phyloP scores from a whole-genome alignment of 2,888 invertebrate genomes.

The Pollenia amentaria region DNA sequence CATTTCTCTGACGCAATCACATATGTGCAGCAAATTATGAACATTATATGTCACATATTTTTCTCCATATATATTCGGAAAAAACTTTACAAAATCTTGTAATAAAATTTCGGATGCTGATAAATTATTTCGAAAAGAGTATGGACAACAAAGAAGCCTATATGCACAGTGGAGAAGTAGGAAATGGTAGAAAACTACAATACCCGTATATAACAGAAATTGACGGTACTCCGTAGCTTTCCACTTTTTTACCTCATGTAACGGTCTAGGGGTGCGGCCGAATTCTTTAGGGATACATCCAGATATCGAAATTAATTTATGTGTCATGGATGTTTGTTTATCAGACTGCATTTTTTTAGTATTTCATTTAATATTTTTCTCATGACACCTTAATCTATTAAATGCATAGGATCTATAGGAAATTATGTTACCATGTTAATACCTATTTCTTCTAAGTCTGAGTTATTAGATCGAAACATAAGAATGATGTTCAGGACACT shows the following conservation, averaged over 20 bases:
- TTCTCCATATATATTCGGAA: neutral
- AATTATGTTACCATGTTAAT: no score
- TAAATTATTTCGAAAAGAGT: no score
- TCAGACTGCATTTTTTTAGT: neutral
- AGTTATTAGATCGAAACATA: neutral
- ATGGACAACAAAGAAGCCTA: no score
- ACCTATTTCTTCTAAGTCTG: neutral
- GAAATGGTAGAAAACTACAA: conserved; percentile 28
- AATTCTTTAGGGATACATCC: conserved; percentile 10
- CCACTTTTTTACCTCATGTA: conserved; percentile 17
- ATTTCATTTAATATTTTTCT: conserved; percentile 13
- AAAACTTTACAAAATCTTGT: neutral
- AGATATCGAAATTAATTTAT: conserved; percentile 6
- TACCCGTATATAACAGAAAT: neutral
- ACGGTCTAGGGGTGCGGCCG: neutral
- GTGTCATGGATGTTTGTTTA: conserved; percentile 6
- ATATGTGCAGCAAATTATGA: neutral
- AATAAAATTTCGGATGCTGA: neutral
- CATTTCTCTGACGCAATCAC: conserved; percentile 19
- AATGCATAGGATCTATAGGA: neutral
- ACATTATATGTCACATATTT: conserved; percentile 7
- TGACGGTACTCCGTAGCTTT: neutral
- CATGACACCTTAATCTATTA: conserved; percentile 3
- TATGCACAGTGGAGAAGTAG: neutral
- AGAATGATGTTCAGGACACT: neutral